These are phyloP conservation scores for Reticulitermes lucifugus DNA, from an alignment of 2,888 invertebrate species.

Conservation along the genomic window DNA sequence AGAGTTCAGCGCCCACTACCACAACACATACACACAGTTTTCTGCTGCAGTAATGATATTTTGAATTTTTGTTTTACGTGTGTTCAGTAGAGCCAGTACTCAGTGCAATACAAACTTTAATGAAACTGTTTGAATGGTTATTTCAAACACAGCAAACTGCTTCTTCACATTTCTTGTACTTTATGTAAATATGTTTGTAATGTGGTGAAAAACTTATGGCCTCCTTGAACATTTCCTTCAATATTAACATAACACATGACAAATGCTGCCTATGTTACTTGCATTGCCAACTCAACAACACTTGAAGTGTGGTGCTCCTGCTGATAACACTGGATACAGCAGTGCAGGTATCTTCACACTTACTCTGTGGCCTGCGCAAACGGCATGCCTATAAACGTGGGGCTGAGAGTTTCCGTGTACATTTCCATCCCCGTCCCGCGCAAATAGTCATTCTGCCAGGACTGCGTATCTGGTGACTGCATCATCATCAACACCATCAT, in stretches of 20 bases:
- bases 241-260: not conserved
- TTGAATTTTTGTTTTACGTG: no score
- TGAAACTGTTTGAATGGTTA: no score
- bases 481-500: slow-evolving; percentile 30
- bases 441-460: slow-evolving; percentile 99
- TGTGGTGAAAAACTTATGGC: no score
- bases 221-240: no score
- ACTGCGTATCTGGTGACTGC: slow-evolving; percentile 96
- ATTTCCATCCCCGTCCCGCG: slow-evolving; percentile 99
- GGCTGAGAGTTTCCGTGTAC: slow-evolving; percentile 99
- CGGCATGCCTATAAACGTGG: slow-evolving; percentile 97
- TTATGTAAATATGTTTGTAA: no score
- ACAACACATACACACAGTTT: no score
- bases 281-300: not conserved
- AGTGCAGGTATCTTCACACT: slow-evolving; percentile 69
- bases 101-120: no score
- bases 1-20: no score
- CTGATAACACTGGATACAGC: slow-evolving; percentile 27
- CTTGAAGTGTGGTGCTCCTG: slow-evolving; percentile 17
- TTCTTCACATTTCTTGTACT: no score
- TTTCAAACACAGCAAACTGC: no score
- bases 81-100: no score
- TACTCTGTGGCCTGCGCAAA: slow-evolving; percentile 99
- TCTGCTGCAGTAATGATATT: no score
- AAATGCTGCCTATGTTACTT: not conserved